Evolutionary conservation across 2,113 vertebrate genomes (phyloP), one percentile per base, ranked within the genome.

Genomic region (Philantomba maxwellii): DNA sequence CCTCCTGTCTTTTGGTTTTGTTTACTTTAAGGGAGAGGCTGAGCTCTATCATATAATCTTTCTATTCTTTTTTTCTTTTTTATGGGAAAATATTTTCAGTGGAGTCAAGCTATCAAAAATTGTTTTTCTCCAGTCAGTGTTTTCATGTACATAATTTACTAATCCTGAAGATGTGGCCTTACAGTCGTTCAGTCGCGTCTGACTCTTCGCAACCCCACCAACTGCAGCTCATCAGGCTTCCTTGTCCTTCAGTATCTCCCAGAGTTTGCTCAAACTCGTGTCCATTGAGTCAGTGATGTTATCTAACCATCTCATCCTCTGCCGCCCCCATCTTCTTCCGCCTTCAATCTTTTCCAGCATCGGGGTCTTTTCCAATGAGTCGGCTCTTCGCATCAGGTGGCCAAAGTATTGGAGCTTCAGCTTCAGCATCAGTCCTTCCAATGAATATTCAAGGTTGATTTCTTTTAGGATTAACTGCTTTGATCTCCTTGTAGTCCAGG

Each of bases 21-120:
- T 96, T 91, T 91, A 33, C 77, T 83, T 87, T 78, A 89, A 66
- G 53, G 51, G 55, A 78, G 78, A 92, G 12, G 11, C 77, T 93
- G 85, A 60, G 21, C 16, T 80, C 9, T 93, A 2, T 90, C 62
- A n/a, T 62, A 7, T 26, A 19, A 28, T 43, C 78, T 81, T 33
- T 80, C 25, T 55, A 25, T 36, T 28, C 49, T 75, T 66, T 49
- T 66, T 53, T 60, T 39, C 3, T 45, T 78, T 70, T 53, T 83
- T 25, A 80, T n/a, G 53, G 39, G 21, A 43, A 84, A 81, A n/a
- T 80, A 81, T 66, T 90, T 95, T 85, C 73, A 86, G 57, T 90
- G 8, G 47, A 60, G 15, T 82, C 66, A 91, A 47, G 4, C 53
- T 97, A 43, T 53, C 78, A 55, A 94, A 43, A 94, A n/a, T 95